A percentile compares a stretch with the other conserved stretches of the same genome.
Conservation (phyloP, 2,113 vertebrate genomes). For the Megalops atlanticus region DNA sequence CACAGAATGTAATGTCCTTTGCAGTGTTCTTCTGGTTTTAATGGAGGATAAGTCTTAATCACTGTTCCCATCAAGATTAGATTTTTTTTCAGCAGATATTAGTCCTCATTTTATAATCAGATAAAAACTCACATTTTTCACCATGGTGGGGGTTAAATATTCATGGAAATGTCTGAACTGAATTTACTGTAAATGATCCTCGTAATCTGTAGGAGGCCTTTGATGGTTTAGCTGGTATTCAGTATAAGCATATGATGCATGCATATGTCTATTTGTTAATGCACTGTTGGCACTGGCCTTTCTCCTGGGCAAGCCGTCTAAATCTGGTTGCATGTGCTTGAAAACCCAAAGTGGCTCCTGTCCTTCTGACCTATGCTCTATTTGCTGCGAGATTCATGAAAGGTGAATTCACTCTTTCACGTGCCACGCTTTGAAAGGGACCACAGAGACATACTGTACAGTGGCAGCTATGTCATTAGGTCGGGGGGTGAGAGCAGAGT, state of each 20-base stretch:
- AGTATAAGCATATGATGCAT: neutral
- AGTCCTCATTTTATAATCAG: neutral
- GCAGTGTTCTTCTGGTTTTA: neutral
- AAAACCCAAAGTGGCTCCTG: neutral
- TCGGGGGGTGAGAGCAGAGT: neutral
- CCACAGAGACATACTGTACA: too few species aligned
- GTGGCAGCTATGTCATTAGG: neutral
- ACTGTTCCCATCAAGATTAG: neutral
- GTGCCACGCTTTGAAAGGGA: neutral
- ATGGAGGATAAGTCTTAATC: conserved; percentile 3
- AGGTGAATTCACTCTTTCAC: conserved; percentile 3
- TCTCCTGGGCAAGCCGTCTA: neutral
- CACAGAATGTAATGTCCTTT: neutral
- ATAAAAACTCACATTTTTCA: neutral
- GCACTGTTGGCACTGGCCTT: neutral
- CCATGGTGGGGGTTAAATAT: neutral
- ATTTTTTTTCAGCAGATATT: neutral
- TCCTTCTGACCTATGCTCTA: neutral
- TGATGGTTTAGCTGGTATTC: neutral
- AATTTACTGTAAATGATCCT: neutral
- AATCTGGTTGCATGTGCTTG: neutral
- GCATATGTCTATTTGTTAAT: neutral
- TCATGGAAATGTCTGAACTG: neutral
- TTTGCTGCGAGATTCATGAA: neutral
- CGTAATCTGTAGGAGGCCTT: neutral